Evolutionary conservation across 2,888 invertebrate species (phyloP).

Genomic region (Oasisia sp.): DNA sequence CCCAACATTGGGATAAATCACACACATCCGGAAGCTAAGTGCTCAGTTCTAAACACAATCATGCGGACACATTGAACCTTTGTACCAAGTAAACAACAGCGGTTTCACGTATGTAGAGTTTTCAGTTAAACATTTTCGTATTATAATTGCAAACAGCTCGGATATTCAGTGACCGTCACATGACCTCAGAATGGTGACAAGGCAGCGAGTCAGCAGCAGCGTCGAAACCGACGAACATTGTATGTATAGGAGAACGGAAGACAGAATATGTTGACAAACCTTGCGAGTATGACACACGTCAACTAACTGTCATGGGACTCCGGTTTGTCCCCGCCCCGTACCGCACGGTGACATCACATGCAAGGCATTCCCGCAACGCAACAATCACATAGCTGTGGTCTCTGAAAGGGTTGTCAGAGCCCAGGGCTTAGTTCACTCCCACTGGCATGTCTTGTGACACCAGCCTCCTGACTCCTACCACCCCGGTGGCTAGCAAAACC

Average conservation of each 20-base stretch:
- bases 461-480: not conserved
- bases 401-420: not conserved
- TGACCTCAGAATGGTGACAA: too few species aligned
- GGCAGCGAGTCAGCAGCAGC: not conserved
- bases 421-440: not conserved
- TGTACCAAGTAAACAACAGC: not conserved
- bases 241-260: not conserved
- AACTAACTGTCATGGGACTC: not conserved
- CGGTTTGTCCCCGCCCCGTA: not conserved
- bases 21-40: not conserved
- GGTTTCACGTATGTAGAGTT: not conserved
- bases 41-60: not conserved
- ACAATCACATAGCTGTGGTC: not conserved
- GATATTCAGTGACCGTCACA: not conserved
- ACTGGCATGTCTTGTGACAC: not conserved
- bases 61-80: not conserved
- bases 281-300: not conserved
- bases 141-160: not conserved
- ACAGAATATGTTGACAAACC: not conserved
- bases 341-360: not conserved
- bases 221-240: not conserved
- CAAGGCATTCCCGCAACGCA: not conserved
- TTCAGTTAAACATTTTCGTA: not conserved
- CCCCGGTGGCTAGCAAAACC: not conserved
- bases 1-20: not conserved